These are phyloP conservation scores for Drosophila siamana DNA, from an alignment of 2,888 invertebrate genomes.

Conservation along the genomic window DNA sequence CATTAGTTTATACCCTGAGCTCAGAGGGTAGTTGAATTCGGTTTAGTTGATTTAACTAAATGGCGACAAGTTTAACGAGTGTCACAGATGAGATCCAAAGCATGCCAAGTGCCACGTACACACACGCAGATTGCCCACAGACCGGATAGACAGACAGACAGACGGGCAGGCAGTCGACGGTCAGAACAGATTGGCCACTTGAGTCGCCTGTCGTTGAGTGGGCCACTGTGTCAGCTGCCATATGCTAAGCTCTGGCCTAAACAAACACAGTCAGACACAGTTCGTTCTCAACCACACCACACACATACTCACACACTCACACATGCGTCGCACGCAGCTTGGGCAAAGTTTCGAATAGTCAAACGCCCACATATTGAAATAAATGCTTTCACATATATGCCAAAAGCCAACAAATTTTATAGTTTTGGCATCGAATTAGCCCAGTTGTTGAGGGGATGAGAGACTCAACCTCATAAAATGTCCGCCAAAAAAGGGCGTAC, in stretches of 20 bases:
- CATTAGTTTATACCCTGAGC: conserved; percentile 17
- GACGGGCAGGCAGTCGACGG: conserved; percentile 4
- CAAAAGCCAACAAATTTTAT: conserved; percentile 77
- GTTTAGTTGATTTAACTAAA: conserved; percentile 80
- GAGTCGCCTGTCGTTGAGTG: conserved; percentile 32
- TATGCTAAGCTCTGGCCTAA: conserved; percentile 76
- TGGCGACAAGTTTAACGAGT: conserved; percentile 80
- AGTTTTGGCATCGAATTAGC: conserved; percentile 78
- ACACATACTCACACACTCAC: conserved; percentile 12
- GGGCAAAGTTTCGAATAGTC: conserved; percentile 73
- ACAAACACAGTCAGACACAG: conserved; percentile 65
- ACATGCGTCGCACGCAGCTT: conserved; percentile 21
- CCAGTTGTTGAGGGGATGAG: neutral
- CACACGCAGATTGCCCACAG: conserved; percentile 41
- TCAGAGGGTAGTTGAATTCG: conserved; percentile 45
- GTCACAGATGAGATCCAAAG: conserved; percentile 79
- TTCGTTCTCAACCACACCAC: conserved; percentile 4
- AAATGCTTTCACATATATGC: conserved; percentile 79
- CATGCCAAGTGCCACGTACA: conserved; percentile 60
- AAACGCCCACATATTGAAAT: conserved; percentile 79
- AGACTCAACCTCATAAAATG: conserved; percentile 27
- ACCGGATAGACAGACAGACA: conserved; percentile 12
- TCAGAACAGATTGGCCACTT: conserved; percentile 35
- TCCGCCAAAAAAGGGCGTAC: conserved; percentile 32
- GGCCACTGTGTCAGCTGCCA: conserved; percentile 50